A percentile compares a stretch with the other conserved stretches of the same genome.
These are phyloP conservation scores for Paradoxurus hermaphroditus DNA, from an alignment of 2,113 vertebrate genomes.

Conservation along the genomic window DNA sequence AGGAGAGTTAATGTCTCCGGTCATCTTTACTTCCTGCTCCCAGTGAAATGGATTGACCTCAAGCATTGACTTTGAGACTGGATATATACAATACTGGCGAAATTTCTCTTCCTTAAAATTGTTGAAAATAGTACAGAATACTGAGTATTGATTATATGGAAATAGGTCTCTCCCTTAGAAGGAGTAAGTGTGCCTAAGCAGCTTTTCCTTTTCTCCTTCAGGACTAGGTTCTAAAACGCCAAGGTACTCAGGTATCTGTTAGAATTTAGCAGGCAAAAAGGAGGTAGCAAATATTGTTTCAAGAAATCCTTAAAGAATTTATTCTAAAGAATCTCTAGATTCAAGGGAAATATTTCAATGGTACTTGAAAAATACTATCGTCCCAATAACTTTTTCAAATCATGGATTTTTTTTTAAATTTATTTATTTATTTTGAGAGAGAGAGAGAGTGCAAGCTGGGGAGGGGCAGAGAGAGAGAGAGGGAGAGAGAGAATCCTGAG, in stretches of 20 bases:
- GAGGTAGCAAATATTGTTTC: neutral
- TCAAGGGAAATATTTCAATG: neutral
- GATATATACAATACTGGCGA: neutral
- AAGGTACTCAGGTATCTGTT: neutral
- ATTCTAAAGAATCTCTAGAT: neutral
- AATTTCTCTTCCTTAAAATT: neutral
- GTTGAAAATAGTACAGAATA: neutral
- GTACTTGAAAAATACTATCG: neutral
- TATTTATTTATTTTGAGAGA: too few relatives aligned
- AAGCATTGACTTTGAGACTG: neutral
- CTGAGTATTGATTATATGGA: neutral
- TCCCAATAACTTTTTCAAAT: neutral
- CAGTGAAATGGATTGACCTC: neutral
- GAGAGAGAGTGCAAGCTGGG: too few relatives aligned
- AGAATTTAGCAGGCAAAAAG: constrained; percentile 16
- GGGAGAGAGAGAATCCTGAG: too few relatives aligned
- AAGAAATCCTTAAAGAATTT: constrained; percentile 6
- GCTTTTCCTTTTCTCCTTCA: neutral
- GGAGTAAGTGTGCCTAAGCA: neutral
- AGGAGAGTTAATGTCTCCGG: neutral
- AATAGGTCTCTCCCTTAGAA: neutral
- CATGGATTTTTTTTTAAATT: neutral
- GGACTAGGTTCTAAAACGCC: neutral
- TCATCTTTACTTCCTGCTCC: neutral
- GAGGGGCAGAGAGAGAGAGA: too few relatives aligned